Base-by-base conservation (phyloP, 1,140 invertebrate genomes). In the Laupala kohalensis region DNA sequence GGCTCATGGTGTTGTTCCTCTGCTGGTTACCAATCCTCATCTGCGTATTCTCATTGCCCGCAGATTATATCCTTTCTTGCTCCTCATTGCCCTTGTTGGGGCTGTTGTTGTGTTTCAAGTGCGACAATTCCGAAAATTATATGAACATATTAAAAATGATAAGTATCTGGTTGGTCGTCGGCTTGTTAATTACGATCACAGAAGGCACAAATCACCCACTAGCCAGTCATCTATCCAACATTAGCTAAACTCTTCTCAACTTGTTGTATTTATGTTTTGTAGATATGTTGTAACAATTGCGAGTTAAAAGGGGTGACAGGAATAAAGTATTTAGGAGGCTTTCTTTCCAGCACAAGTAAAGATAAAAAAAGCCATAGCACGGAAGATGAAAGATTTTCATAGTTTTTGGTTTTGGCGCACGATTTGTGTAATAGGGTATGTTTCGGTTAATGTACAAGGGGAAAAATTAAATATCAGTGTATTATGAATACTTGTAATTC, bases 111-210 rank as follows among this genome's bases (percentile, higher is more conserved):
- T 69, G 6, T 87, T 93, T 78, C 92, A 95, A 83, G 89, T 96
- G 37, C 87, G 90, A 71, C 96, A 99, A 79, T 96, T 99, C 80
- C 89, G 88, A 76, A 92, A 94, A 77, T 84, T 99, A 0, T 98
- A 98, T 79, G 94, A 99, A 79, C 96, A 98, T 81, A 99, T 99
- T 78, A 97, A 97, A 81, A 98, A 99, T 84, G 97, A 99, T 79
- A 99, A 99, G 84, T 99, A 98, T 83, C 85, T 98, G 26, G 95
- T 98, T 3, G 96, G 96, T 0, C 91, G 95, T 77, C 86, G 94
- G 71, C 86, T 98, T 70, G 95, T 98, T 0, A 98, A 98, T 82
- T 98, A 98, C 80, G 93, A 98, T 78, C 90, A 92, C 79, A 83
- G 89, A 71, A 86, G 87, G 25, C 73, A 67, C 27, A 73, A 70